Conservation (phyloP, 2,797 vertebrate genomes). For the Darevskia nairensis region DNA sequence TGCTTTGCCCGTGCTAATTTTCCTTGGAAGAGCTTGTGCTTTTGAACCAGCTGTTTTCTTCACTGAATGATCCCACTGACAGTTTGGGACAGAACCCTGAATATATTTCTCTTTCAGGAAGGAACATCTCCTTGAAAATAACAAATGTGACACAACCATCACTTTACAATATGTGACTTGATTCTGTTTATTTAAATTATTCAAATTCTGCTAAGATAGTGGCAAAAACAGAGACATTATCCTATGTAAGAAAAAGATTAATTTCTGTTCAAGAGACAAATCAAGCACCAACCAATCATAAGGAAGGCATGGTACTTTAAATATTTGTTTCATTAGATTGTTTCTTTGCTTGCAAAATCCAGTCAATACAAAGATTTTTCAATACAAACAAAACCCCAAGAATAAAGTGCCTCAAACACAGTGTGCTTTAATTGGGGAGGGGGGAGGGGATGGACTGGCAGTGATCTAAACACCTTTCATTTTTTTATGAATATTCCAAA, state of each 20-base stretch:
- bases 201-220: conserved; percentile 23
- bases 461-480: neutral
- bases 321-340: neutral
- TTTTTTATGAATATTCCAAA: neutral
- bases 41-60: conserved; percentile 37
- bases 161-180: conserved; percentile 36
- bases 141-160: neutral
- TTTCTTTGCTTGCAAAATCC: conserved; percentile 16
- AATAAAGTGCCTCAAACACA: neutral
- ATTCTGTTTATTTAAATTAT: conserved; percentile 35
- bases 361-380: conserved; percentile 13
- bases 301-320: conserved; percentile 20
- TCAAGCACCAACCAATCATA: conserved; percentile 16
- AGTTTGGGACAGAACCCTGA: conserved; percentile 36
- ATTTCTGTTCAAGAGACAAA: conserved; percentile 13
- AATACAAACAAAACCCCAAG: neutral
- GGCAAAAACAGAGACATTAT: conserved; percentile 32
- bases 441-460: neutral
- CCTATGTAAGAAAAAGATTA: conserved; percentile 37
- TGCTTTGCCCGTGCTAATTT: conserved; percentile 35
- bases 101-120: conserved; percentile 32
- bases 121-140: conserved; percentile 44
- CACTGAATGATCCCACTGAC: neutral
- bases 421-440: neutral
- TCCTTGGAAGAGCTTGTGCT: conserved; percentile 24